Evolutionary conservation across 2,797 vertebrate genomes (phyloP).

Genomic region (Allobates femoralis): DNA sequence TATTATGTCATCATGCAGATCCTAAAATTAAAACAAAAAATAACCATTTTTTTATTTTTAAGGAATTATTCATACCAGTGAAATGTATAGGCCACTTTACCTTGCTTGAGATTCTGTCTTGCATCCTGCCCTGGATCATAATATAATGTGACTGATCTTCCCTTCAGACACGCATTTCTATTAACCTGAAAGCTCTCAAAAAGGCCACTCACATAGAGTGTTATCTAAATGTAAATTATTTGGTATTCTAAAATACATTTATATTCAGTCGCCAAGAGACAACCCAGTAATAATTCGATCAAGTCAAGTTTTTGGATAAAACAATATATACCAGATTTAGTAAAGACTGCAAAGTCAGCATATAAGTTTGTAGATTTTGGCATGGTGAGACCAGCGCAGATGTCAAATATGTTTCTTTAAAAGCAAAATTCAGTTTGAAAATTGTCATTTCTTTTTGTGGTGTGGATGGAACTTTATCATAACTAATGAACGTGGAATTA

Average conservation of each 20-base stretch:
- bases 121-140: conserved; percentile 50
- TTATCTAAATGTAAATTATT: conserved; percentile 64
- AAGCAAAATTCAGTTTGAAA: background rate
- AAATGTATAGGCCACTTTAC: conserved; percentile 48
- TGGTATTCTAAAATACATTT: conserved; percentile 61
- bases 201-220: conserved; percentile 56
- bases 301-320: conserved; percentile 60
- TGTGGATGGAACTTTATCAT: conserved; percentile 13
- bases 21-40: background rate
- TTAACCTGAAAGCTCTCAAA: conserved; percentile 63
- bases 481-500: background rate
- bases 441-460: background rate
- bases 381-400: conserved; percentile 1
- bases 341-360: conserved; percentile 28
- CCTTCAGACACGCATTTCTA: conserved; percentile 61
- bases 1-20: background rate
- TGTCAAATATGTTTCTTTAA: conserved; percentile 23
- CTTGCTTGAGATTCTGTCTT: conserved; percentile 30
- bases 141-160: conserved; percentile 61
- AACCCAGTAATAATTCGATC: conserved; percentile 53
- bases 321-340: conserved; percentile 12
- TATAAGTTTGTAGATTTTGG: conserved; percentile 15
- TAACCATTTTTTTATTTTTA: background rate
- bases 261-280: conserved; percentile 58
- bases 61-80: background rate